These are phyloP conservation scores for Protaetia brevitarsis DNA, from an alignment of 1,140 invertebrate species.

Conservation along the genomic window DNA sequence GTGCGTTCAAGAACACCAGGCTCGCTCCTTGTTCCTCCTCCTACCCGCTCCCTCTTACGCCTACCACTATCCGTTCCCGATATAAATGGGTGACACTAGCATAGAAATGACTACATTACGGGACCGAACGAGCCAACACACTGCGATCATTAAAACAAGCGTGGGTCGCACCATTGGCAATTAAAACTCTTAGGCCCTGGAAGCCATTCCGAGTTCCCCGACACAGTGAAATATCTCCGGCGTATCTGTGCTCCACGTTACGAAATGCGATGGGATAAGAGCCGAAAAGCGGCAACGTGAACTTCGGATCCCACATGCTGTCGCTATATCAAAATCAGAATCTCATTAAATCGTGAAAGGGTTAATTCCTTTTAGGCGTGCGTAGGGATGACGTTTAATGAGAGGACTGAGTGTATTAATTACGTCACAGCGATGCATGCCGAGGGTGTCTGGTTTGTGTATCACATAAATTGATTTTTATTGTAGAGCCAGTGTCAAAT, in stretches of 20 bases:
- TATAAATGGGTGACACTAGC: neutral
- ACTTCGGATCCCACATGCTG: constrained; percentile 6
- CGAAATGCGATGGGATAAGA: neutral
- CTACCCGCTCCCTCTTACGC: neutral
- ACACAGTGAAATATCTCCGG: neutral
- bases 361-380: constrained; percentile 16
- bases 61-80: neutral
- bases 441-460: neutral
- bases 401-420: constrained; percentile 11
- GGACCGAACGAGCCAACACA: constrained; percentile 1
- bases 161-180: constrained; percentile 16
- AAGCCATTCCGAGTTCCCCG: constrained; percentile 1
- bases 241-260: neutral
- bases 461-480: constrained; percentile 8
- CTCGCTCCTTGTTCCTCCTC: neutral
- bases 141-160: constrained; percentile 8
- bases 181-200: constrained; percentile 13
- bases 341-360: constrained; percentile 16
- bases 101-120: constrained; percentile 12
- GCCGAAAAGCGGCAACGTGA: neutral
- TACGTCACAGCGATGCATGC: neutral
- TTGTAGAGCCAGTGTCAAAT: neutral
- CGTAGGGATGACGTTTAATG: constrained; percentile 6
- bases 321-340: constrained; percentile 18
- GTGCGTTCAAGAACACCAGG: neutral